Percentiles rank a stretch among this genome's conserved stretches.
phyloP scores from a whole-genome alignment of 2,113 vertebrate genomes.

The Notothenia rossii region DNA sequence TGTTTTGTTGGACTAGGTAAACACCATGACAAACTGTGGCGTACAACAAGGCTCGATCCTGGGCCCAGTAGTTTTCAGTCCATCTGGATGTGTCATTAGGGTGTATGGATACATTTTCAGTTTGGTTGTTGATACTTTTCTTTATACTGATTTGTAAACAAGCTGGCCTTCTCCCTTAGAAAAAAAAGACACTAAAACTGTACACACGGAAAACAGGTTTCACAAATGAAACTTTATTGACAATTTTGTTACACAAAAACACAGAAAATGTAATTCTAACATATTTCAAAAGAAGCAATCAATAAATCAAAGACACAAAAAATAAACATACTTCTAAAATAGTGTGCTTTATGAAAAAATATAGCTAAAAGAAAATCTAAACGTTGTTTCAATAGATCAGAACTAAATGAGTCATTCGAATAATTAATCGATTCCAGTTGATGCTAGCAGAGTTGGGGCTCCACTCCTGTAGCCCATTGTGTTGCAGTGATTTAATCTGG shows the following conservation, averaged over 20 bases:
- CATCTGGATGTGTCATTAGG: neutral
- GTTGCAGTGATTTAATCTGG: conserved; percentile 71
- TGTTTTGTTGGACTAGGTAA: neutral
- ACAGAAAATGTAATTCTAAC: neutral
- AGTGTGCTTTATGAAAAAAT: too few species aligned
- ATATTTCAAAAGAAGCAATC: neutral
- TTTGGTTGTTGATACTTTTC: neutral
- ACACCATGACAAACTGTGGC: neutral
- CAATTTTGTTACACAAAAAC: neutral
- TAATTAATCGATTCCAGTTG: conserved; percentile 1
- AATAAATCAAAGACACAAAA: neutral
- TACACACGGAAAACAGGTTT: neutral
- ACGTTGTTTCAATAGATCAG: neutral
- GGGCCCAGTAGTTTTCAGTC: neutral
- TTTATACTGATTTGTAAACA: neutral
- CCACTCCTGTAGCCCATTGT: conserved; percentile 72
- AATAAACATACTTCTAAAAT: neutral
- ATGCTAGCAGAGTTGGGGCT: conserved; percentile 67
- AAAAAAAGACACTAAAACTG: too few species aligned
- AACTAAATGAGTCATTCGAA: neutral
- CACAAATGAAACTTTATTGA: conserved; percentile 18
- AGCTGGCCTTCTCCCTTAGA: too few species aligned
- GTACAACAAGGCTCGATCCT: neutral
- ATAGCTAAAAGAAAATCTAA: neutral
- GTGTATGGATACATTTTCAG: neutral